Evolutionary conservation across 2,797 vertebrate species (phyloP).

Genomic region (Sphenodon punctatus): DNA sequence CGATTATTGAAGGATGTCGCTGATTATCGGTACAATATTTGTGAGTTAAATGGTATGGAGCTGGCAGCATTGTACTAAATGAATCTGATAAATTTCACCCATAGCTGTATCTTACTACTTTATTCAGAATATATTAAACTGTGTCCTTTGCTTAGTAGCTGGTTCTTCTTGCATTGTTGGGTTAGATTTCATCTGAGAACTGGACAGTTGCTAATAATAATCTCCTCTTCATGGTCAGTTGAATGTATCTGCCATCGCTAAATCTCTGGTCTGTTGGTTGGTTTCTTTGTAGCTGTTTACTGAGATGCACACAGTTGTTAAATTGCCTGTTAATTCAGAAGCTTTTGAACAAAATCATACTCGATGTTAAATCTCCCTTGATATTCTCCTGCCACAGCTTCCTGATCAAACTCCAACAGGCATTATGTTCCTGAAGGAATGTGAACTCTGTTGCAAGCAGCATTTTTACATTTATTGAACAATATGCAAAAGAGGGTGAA

Average conservation of each 20-base stretch:
- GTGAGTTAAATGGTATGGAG: not conserved
- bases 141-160: not conserved
- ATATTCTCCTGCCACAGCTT: not conserved
- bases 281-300: not conserved
- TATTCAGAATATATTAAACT: not conserved
- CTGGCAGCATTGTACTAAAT: not conserved
- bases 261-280: not conserved
- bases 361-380: not conserved
- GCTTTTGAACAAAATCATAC: not conserved
- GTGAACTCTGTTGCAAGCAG: not conserved
- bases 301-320: not conserved
- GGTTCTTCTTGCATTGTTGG: not conserved
- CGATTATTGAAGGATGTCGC: not conserved
- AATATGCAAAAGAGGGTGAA: not conserved
- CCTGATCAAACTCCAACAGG: not conserved
- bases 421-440: not conserved
- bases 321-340: not conserved
- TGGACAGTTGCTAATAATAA: not conserved
- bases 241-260: not conserved
- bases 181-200: not conserved
- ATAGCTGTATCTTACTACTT: not conserved
- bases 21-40: not conserved
- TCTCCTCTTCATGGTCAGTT: not conserved
- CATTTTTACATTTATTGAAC: accelerated
- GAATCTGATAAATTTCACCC: not conserved